Base-by-base conservation (phyloP, 2,888 invertebrate species). In the Stratiomys singularior region DNA sequence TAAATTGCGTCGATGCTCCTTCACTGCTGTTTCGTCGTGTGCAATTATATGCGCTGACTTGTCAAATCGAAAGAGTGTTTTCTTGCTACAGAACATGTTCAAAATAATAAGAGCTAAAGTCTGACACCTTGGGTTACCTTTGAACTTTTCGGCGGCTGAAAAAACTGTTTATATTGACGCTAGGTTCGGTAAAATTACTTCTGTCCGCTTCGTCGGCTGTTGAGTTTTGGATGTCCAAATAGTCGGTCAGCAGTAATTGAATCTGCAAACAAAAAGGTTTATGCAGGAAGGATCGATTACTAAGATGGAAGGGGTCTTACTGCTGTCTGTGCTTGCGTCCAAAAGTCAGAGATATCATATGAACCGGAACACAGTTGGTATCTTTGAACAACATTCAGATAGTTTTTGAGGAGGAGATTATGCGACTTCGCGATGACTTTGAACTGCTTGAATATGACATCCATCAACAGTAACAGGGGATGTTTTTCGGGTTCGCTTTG, bases 241-340 rank as follows among this genome's bases (percentile, higher is more conserved):
- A 96, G 84, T 96, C 96, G 21, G 93, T 93, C 44, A 97, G 88
- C 11, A 97, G 89, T 5, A 94, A 89, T 88, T 96, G 95, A 64
- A 96, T 85, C 95, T 96, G 85, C n/a, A 69, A 47, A 11, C 96
- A 84, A 69, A 37, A 11, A 25, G 23, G 4, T 25, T 2, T 21
- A 60, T 21, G 13, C 25, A 60, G 13, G 9, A n/a, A 37, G 37
- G 4, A 15, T n/a, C 9, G 11, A 60, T 60, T 23, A 7, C 9
- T 37, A 37, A 37, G 9, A 37, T 37, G 3, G 9, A 37, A 37
- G 4, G n/a, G 15, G 15, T 52, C 92, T 88, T 88, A 96, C 95
- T 83, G 96, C 95, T 84, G 93, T 92, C 86, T 97, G 97, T 47
- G 96, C 94, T 82, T 95, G 94, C 58, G 92, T 92, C 97, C 97